Base-by-base conservation (phyloP, 2,888 invertebrate species). In the Apoderus coryli region DNA sequence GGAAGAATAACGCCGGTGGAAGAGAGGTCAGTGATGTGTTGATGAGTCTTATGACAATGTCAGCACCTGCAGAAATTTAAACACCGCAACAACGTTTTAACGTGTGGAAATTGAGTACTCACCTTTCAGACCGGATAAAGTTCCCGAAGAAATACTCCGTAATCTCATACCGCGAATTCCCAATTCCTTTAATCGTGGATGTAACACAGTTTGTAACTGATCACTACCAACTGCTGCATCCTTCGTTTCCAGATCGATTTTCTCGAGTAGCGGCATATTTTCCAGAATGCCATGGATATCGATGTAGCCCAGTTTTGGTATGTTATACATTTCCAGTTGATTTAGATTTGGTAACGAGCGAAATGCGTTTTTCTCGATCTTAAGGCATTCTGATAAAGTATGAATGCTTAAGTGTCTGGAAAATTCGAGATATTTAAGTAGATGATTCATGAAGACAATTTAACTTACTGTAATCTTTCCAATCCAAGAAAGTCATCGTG, bases 211-310 rank as follows among this genome's bases (percentile, higher is more conserved):
- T 44, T 80, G 78, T 22, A 88, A 59, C 48, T 88, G 84, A 47
- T 86, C 85, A 26, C 77, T 76, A 24, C 82, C 80, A 29, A 86
- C 72, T 4, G 69, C 70, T 0, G 79, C 65, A 43, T 89, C 88
- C 53, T 88, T 89, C 1, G 88, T 72, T 61, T 90, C 90, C 30
- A 89, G 72, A 38, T 86, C 82, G 7, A 89, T 59, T 40, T 61
- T 65, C 55, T 86, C 78, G 23, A 89, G 56, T 1, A 76, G 74
- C 2, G 74, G 68, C 45, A 88, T 59, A 40, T 74, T 65, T 42
- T 76, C 74, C n/a, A 89, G 57, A 15, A 88, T 69, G 1, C 86
- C 86, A 47, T 80, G 76, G n/a, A 85, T 69, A 54, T 89, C 88
- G 37, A 85, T 64, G 48, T 85, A 85, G 1, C 86, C 85, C 13